Evolutionary conservation across 2,113 vertebrate species (phyloP).

Genomic region (Vidua chalybeata): DNA sequence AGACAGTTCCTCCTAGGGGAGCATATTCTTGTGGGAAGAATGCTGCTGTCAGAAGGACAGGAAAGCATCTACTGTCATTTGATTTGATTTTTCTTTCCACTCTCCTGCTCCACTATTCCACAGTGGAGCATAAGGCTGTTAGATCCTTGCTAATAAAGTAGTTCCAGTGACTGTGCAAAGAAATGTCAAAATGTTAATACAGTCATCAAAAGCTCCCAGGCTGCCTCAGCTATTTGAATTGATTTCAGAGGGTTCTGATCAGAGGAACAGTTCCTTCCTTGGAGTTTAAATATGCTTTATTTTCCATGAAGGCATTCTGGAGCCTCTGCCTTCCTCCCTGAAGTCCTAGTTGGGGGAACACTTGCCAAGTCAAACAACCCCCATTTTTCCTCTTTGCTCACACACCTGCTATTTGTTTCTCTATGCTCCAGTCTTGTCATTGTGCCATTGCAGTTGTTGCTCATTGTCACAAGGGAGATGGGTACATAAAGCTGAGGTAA

Average conservation of each 20-base stretch:
- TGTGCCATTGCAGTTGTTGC: not conserved
- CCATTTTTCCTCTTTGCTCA: not conserved
- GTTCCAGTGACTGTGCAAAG: conserved; percentile 31
- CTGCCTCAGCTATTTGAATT: conserved; percentile 19
- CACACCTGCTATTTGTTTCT: not conserved
- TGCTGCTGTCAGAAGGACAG: not conserved
- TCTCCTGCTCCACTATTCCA: not conserved
- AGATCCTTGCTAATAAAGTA: conserved; percentile 11
- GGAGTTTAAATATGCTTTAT: not conserved
- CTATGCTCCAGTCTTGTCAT: not conserved
- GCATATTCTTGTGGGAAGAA: not conserved
- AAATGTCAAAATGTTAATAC: conserved; percentile 42
- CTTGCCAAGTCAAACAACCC: not conserved
- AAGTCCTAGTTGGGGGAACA: not conserved
- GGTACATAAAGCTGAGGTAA: not conserved
- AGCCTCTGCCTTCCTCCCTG: conserved; percentile 6
- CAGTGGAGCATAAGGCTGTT: not conserved
- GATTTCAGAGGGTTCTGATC: not conserved
- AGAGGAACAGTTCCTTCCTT: not conserved
- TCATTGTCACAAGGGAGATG: not conserved
- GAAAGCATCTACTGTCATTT: not conserved
- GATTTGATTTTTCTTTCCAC: not conserved
- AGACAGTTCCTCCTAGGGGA: not conserved
- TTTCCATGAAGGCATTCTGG: not conserved
- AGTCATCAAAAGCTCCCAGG: conserved; percentile 39